Conservation (phyloP, 2,797 vertebrate species). For the Acanthurus tractus region DNA sequence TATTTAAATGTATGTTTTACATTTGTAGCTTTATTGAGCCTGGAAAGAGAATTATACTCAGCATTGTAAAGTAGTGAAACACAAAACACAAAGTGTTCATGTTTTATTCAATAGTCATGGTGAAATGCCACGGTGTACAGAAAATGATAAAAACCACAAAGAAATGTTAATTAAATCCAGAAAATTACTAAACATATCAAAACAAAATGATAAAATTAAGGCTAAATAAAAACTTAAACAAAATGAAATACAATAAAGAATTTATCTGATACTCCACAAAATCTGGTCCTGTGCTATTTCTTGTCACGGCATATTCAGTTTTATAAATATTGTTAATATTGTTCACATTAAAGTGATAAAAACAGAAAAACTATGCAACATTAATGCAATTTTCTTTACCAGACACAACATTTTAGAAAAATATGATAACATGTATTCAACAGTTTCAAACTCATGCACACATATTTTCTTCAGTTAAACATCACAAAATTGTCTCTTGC, state of each 20-base stretch:
- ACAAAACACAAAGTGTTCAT: slow-evolving; percentile 46
- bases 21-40: slow-evolving; percentile 48
- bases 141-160: slow-evolving; percentile 16
- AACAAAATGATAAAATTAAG: background rate
- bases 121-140: slow-evolving; percentile 41
- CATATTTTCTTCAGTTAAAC: background rate
- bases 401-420: background rate
- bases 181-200: background rate
- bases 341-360: slow-evolving; percentile 3
- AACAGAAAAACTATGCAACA: background rate
- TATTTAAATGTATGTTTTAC: slow-evolving; percentile 37
- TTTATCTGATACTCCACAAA: background rate
- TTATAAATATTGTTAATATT: background rate
- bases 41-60: slow-evolving; percentile 7
- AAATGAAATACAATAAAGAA: slow-evolving; percentile 2
- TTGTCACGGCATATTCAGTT: background rate
- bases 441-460: slow-evolving; percentile 16
- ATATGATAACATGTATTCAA: background rate
- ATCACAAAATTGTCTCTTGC: slow-evolving; percentile 1
- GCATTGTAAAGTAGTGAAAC: slow-evolving; percentile 50
- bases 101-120: slow-evolving; percentile 64
- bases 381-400: background rate
- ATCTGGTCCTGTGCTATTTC: background rate
- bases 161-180: background rate
- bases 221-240: background rate